phyloP scores from a whole-genome alignment of 2,113 vertebrate genomes.

The Microcebus jonahi region DNA sequence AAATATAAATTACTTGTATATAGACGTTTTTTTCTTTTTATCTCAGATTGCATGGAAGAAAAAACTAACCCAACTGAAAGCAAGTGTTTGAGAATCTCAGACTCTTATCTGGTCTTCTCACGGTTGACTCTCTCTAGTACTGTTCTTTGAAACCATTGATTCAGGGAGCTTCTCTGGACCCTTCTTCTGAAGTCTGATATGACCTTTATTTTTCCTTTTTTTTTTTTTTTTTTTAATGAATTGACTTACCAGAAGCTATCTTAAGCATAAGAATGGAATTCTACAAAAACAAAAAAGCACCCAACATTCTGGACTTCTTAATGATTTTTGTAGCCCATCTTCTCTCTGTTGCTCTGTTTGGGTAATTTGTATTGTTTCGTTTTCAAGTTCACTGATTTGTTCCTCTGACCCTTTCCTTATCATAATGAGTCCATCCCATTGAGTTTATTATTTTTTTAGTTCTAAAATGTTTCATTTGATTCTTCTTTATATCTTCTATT shows the following conservation, averaged over 20 bases:
- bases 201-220: slow-evolving; percentile 3
- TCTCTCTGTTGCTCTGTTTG: too few species aligned
- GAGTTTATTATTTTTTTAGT: too few species aligned
- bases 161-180: not conserved
- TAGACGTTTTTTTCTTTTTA: slow-evolving; percentile 21
- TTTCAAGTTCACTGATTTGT: too few species aligned
- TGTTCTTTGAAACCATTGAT: slow-evolving; percentile 2
- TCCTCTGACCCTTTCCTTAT: too few species aligned
- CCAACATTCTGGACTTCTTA: not conserved
- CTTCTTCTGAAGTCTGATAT: not conserved
- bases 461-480: too few species aligned
- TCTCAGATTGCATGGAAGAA: not conserved
- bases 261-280: not conserved
- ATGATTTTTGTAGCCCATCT: not conserved
- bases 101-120: not conserved
- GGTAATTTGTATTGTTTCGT: too few species aligned
- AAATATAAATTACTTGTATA: not conserved
- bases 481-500: too few species aligned
- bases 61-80: not conserved
- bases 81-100: not conserved
- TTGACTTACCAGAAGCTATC: not conserved
- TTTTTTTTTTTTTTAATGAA: not conserved
- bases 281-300: not conserved
- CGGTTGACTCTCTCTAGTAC: not conserved
- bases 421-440: too few species aligned